These are phyloP conservation scores for Caenorhabditis sp. DNA, from an alignment of 2,888 invertebrate genomes.

Conservation along the genomic window DNA sequence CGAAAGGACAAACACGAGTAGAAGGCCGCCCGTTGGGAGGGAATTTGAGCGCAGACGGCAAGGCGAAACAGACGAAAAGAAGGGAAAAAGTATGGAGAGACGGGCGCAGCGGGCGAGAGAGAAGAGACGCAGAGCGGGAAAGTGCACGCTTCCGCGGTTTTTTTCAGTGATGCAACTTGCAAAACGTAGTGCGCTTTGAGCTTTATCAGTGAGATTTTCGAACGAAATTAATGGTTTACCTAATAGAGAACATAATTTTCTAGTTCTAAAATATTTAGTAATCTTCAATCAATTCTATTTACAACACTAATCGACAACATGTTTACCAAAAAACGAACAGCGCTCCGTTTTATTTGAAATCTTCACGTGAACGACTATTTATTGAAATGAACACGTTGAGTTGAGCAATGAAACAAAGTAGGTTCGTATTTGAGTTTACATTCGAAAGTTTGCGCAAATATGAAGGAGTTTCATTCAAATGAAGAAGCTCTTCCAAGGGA, in stretches of 20 bases:
- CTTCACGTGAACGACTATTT: too few species aligned
- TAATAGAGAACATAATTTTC: too few species aligned
- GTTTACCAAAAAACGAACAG: background rate
- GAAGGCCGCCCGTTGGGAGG: slow-evolving; percentile 51
- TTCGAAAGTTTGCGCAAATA: background rate
- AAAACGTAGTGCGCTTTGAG: background rate
- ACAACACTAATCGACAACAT: background rate
- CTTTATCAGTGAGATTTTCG: background rate
- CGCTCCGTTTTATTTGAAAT: too few species aligned
- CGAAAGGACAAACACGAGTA: background rate
- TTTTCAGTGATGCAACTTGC: slow-evolving; percentile 11
- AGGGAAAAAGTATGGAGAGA: slow-evolving; percentile 10
- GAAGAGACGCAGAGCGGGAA: slow-evolving; percentile 2
- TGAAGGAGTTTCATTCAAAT: too few species aligned
- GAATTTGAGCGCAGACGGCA: slow-evolving; percentile 33
- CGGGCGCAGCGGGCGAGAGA: slow-evolving; percentile 21
- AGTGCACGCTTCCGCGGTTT: background rate
- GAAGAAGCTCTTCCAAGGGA: too few species aligned
- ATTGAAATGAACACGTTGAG: background rate
- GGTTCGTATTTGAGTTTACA: background rate
- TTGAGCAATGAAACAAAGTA: too few species aligned
- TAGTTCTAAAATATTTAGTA: too few species aligned
- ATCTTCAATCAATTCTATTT: too few species aligned
- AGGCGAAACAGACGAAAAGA: slow-evolving; percentile 4
- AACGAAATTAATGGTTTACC: too few species aligned